Conservation (phyloP, 2,113 vertebrate species). For the Gymnorhina tibicen region DNA sequence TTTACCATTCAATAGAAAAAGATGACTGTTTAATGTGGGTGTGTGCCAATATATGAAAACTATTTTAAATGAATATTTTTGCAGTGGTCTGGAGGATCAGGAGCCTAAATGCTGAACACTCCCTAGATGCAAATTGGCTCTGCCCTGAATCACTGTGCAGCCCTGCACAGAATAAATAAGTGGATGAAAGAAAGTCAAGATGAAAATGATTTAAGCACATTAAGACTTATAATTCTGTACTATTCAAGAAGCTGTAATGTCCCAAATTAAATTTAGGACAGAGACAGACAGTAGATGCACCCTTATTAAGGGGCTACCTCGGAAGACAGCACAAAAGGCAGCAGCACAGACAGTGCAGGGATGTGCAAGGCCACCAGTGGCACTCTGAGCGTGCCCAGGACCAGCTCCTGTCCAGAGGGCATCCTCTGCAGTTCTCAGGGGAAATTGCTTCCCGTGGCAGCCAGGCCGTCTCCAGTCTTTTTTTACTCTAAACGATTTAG, state of each 20-base stretch:
- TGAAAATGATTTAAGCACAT: not conserved
- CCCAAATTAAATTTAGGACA: not conserved
- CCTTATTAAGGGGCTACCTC: not conserved
- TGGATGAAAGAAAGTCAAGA: not conserved
- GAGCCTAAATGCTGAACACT: not conserved
- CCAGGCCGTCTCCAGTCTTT: not conserved
- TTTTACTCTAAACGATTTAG: not conserved
- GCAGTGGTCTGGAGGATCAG: not conserved
- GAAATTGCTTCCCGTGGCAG: not conserved
- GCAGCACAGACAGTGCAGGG: not conserved
- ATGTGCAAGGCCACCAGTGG: not conserved
- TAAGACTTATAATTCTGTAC: not conserved
- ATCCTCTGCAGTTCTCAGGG: not conserved
- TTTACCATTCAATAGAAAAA: not conserved
- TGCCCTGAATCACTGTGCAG: not conserved
- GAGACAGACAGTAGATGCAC: not conserved
- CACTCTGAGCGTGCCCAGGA: not conserved
- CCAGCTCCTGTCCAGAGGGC: not conserved
- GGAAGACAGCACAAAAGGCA: not conserved
- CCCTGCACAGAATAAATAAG: not conserved
- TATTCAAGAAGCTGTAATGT: not conserved
- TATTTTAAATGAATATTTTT: conserved; percentile 11
- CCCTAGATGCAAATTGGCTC: not conserved
- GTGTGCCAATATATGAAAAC: not conserved
- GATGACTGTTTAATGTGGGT: not conserved